Conservation (phyloP, 2,888 invertebrate genomes). For the Thyatira batis region DNA sequence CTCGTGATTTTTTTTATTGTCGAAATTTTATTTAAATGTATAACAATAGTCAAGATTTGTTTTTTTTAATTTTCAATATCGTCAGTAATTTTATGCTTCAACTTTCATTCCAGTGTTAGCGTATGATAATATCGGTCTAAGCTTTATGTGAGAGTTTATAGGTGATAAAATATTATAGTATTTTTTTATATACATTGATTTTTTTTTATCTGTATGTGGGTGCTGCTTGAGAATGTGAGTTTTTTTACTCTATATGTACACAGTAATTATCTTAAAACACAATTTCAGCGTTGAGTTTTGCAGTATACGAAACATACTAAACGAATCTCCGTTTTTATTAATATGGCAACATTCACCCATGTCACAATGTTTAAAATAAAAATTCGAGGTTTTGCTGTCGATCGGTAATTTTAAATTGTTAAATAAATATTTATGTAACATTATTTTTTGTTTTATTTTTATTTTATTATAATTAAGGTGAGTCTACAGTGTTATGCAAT, state of each 20-base stretch:
- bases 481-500: slow-evolving; percentile 80
- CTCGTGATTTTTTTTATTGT: slow-evolving; percentile 40
- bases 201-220: slow-evolving; percentile 63
- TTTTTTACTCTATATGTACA: slow-evolving; percentile 50
- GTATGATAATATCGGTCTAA: slow-evolving; percentile 63
- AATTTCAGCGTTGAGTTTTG: slow-evolving; percentile 17
- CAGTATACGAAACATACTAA: slow-evolving; percentile 19
- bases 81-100: slow-evolving; percentile 65
- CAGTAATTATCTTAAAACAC: slow-evolving; percentile 30
- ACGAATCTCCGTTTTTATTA: slow-evolving; percentile 66
- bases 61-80: slow-evolving; percentile 44
- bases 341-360: slow-evolving; percentile 32
- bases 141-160: slow-evolving; percentile 69
- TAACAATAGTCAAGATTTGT: slow-evolving; percentile 37
- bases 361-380: slow-evolving; percentile 59
- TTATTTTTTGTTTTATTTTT: slow-evolving; percentile 68
- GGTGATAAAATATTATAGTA: slow-evolving; percentile 58
- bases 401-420: slow-evolving; percentile 72
- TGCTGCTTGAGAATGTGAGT: slow-evolving; percentile 64
- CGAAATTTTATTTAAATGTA: slow-evolving; percentile 29
- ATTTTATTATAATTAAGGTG: slow-evolving; percentile 47
- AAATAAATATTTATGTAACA: slow-evolving; percentile 80
- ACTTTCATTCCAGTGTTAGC: slow-evolving; percentile 78
- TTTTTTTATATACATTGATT: slow-evolving; percentile 66
- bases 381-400: slow-evolving; percentile 57